Base-by-base conservation (phyloP, 1,140 invertebrate genomes). In the Sycophila sp. region DNA sequence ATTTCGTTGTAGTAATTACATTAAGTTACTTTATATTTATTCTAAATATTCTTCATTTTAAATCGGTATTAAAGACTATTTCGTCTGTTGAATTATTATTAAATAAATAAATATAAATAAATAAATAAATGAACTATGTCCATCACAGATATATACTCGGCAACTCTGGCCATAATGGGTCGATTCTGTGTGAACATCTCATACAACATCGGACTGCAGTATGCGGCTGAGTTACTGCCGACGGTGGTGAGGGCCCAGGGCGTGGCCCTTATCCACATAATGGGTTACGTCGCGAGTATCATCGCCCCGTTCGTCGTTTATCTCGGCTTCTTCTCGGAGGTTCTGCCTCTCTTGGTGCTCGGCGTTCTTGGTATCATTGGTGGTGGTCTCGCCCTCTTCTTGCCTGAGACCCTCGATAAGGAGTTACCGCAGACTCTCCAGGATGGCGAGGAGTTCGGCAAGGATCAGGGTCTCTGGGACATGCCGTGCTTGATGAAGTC, bases 151-250 rank as follows among this genome's bases (percentile, higher is more conserved):
- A 87, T 90, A 30, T 88, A 91, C 13, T 89, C 92, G 71, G 91
- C 92, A 0, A 86, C 88, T 0, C 80, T 94, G 6, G 94, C 94
- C 0, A 92, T 96, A 73, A 82, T 92, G 15, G 94, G 94, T 1
- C 85, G 95, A 28, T 94, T 96, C 73, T 92, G 91, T 69, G 91
- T 96, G 15, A 96, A 95, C 74, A 94, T 95, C 32, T 93, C 94
- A 0, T 96, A 95, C 81, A 96, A 96, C 80, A 96, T 96, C 60
- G 94, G 94, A 0, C 87, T 96, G 0, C 94, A 96, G 77, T 96
- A 95, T 83, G 94, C 94, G 0, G 94, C 94, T 0, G 94, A 96
- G 81, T 82, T 96, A 0, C 80, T 96, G 11, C 94, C 95, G 1
- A 96, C 95, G 0, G 94, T 95, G 1, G 93, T 96, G 0, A 81